A percentile compares a stretch with the other conserved stretches of the same genome.
These are phyloP conservation scores for Drosophila eohydei DNA, from an alignment of 2,888 invertebrate genomes.

Conservation along the genomic window DNA sequence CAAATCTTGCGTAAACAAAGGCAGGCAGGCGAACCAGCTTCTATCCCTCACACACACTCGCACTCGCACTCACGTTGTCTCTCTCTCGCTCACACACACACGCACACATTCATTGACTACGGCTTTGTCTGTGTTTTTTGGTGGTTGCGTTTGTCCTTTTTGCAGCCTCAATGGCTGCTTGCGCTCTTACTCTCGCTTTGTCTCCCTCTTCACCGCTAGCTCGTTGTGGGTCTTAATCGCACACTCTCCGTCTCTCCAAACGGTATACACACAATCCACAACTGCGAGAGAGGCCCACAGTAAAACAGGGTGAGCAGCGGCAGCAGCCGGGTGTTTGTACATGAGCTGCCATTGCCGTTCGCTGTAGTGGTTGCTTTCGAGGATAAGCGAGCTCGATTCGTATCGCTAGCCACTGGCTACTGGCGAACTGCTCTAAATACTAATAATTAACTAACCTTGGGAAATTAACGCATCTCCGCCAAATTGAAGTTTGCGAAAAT, in stretches of 20 bases:
- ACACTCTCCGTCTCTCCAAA: constrained; percentile 58
- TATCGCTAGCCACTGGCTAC: constrained; percentile 23
- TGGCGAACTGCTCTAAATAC: constrained; percentile 57
- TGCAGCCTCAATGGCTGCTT: constrained; percentile 76
- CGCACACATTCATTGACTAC: constrained; percentile 14
- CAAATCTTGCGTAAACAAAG: constrained; percentile 81
- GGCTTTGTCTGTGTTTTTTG: constrained; percentile 43
- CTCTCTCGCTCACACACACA: constrained; percentile 10
- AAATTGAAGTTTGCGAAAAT: constrained; percentile 66
- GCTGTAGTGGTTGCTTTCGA: constrained; percentile 41
- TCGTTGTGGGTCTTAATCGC: neutral
- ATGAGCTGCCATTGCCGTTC: constrained; percentile 44
- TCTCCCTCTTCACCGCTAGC: neutral
- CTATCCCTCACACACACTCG: constrained; percentile 11
- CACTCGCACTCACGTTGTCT: constrained; percentile 15
- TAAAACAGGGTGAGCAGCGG: constrained; percentile 26
- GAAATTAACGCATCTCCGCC: constrained; percentile 69
- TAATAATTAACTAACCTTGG: constrained; percentile 58
- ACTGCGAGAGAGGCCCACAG: constrained; percentile 24
- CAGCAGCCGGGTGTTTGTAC: constrained; percentile 50
- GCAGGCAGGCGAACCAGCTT: constrained; percentile 48
- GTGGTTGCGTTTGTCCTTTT: constrained; percentile 66
- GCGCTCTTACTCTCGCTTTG: constrained; percentile 6
- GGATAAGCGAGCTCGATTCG: constrained; percentile 20
- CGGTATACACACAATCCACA: constrained; percentile 73